Base-by-base conservation (phyloP, 2,797 vertebrate genomes). In the Hippopotamyrus pictus region DNA sequence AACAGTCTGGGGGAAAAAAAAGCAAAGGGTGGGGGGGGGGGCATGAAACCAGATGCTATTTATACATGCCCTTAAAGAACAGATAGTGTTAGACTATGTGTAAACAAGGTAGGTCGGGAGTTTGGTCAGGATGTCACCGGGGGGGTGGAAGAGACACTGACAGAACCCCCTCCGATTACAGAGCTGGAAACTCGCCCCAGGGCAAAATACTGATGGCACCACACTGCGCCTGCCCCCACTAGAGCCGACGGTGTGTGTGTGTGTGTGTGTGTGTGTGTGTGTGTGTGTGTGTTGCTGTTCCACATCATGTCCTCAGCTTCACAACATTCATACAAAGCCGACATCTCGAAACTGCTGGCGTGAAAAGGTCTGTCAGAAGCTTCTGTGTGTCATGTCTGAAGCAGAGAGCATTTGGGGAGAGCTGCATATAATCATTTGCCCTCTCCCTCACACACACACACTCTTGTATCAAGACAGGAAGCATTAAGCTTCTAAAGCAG, bases 41-140 rank as follows among this genome's bases (percentile, higher is more conserved):
- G 8, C 44, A 48, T 51, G 44, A 57, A 88, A 9, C 57, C 86
- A 88, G 54, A 88, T 62, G 86, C 57, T 84, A 57, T 84, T 83
- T 84, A 83, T 62, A 83, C 53, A 54, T 22, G n/a, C 29, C 50
- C 50, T 86, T 29, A 50, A 9, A 65, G 86, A 44, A 37, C 50
- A 29, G 85, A 87, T 53, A 87, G 14, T 3, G 51, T 41, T 14
- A 46, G 53, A 29, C 12, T 62, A 7, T 11, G 6, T 19, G 86
- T 87, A n/a, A 87, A 59, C 29, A 59, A 59, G 53, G 37, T 6
- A 22, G 19, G 14, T 48, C 4, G 3, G 50, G 22, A 3, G 48
- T 17, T 33, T 86, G 50, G 59, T 86, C 19, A 12, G 22, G 48
- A 86, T 53, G 6, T 53, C 25, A 86, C 46, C 22, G 2, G 48